A percentile compares a stretch with the other conserved stretches of the same genome.
phyloP scores from a whole-genome alignment of 2,888 invertebrate genomes.

The Drepanosiphum platanoidis region DNA sequence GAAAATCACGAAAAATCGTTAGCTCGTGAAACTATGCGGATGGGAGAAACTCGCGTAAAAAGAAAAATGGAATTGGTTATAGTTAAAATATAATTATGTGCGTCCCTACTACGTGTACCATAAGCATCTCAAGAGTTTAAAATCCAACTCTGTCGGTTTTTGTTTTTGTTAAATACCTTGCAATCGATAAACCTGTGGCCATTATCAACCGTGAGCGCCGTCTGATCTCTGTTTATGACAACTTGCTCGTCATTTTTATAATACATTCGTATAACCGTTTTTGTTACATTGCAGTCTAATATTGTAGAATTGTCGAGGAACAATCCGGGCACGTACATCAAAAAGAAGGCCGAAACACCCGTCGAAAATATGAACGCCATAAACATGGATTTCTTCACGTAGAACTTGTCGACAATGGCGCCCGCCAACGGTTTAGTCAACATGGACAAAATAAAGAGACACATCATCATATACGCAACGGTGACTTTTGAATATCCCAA shows the following conservation, averaged over 20 bases:
- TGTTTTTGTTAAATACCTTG: constrained; percentile 33
- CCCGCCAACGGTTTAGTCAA: constrained; percentile 85
- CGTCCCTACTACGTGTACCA: too few relatives aligned
- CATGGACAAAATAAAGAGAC: constrained; percentile 82
- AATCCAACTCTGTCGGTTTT: too few relatives aligned
- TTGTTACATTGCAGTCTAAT: neutral
- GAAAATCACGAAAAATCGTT: too few relatives aligned
- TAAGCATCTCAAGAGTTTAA: too few relatives aligned
- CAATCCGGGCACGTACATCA: constrained; percentile 37
- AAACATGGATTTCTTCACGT: constrained; percentile 79
- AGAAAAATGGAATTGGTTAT: too few relatives aligned
- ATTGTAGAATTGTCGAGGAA: neutral
- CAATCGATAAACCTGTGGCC: constrained; percentile 23
- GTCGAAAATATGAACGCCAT: constrained; percentile 37
- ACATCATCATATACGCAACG: constrained; percentile 82
- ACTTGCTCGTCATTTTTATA: neutral
- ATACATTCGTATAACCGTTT: neutral
- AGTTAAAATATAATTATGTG: too few relatives aligned
- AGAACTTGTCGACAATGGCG: constrained; percentile 80
- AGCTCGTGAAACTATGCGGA: too few relatives aligned
- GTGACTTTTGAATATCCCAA: constrained; percentile 82
- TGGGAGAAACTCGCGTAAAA: too few relatives aligned
- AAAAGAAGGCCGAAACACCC: constrained; percentile 34
- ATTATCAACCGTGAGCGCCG: neutral
- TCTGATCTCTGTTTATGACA: constrained; percentile 3